phyloP scores from a whole-genome alignment of 2,113 vertebrate genomes.

The Sturnira hondurensis region DNA sequence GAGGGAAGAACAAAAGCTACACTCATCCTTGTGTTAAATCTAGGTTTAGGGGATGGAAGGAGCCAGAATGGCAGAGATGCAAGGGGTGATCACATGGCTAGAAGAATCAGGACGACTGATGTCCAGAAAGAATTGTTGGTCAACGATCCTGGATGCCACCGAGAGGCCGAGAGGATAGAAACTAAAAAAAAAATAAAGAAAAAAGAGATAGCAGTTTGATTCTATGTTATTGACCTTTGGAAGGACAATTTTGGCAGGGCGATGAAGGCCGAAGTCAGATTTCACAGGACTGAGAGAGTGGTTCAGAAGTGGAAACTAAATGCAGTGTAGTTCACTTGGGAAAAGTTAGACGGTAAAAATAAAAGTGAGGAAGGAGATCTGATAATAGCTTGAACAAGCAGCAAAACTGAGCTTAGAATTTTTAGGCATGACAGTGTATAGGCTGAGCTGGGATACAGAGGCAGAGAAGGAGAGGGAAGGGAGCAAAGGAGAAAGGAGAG shows the following conservation, averaged over 20 bases:
- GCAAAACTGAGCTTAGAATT: background rate
- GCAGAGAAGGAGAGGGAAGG: background rate
- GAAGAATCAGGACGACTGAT: background rate
- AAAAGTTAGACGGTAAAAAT: background rate
- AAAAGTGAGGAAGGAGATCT: background rate
- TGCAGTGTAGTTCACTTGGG: background rate
- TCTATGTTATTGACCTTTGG: background rate
- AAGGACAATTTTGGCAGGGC: background rate
- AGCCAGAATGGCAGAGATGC: background rate
- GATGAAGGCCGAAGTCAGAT: slow-evolving; percentile 2
- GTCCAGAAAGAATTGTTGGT: background rate
- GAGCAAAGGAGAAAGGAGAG: background rate
- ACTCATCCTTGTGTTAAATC: background rate
- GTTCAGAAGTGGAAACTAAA: background rate
- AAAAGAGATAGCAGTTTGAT: background rate
- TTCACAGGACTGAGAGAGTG: background rate
- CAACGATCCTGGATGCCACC: background rate
- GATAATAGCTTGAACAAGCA: background rate
- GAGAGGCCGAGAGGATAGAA: background rate
- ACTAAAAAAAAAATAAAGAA: background rate
- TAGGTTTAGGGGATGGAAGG: background rate
- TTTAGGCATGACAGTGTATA: background rate
- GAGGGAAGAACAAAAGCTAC: background rate
- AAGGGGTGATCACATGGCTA: background rate
- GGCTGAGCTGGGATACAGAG: background rate